These are phyloP conservation scores for Pachyramphus minor DNA, from an alignment of 2,113 vertebrate species.

Conservation along the genomic window DNA sequence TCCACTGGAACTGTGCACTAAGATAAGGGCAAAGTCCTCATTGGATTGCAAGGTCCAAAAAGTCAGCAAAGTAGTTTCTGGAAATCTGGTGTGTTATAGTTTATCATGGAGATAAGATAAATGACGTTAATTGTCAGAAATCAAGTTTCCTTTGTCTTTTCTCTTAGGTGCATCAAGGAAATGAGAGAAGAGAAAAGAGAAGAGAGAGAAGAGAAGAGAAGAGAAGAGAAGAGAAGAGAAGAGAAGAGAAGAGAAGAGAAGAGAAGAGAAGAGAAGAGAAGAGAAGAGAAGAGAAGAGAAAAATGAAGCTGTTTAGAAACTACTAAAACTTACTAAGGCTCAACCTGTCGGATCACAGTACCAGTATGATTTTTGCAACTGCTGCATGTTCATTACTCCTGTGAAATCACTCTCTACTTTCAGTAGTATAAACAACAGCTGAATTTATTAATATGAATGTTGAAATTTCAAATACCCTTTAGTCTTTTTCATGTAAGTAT, in stretches of 20 bases:
- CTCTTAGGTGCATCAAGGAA: not conserved
- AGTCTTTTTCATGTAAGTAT: not conserved
- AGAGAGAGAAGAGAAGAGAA: not conserved
- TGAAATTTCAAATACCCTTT: not conserved
- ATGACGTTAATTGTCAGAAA: not conserved
- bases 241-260: accelerated
- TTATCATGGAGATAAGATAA: not conserved
- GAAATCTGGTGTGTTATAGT: not conserved
- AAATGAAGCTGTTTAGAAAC: not conserved
- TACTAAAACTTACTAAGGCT: not conserved
- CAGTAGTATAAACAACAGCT: not conserved
- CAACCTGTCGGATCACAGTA: not conserved
- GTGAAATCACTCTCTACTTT: not conserved
- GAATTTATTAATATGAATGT: not conserved
- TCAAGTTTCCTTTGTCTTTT: not conserved
- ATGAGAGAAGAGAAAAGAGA: accelerated
- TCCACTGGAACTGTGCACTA: not conserved
- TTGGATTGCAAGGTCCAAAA: not conserved
- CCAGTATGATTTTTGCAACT: not conserved
- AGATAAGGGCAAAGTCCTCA: not conserved
- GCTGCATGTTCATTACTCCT: not conserved
- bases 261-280: not conserved
- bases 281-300: not conserved
- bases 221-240: not conserved
- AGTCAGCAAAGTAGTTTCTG: not conserved